These are phyloP conservation scores for Capromys pilorides DNA, from an alignment of 2,797 vertebrate genomes.

Conservation along the genomic window DNA sequence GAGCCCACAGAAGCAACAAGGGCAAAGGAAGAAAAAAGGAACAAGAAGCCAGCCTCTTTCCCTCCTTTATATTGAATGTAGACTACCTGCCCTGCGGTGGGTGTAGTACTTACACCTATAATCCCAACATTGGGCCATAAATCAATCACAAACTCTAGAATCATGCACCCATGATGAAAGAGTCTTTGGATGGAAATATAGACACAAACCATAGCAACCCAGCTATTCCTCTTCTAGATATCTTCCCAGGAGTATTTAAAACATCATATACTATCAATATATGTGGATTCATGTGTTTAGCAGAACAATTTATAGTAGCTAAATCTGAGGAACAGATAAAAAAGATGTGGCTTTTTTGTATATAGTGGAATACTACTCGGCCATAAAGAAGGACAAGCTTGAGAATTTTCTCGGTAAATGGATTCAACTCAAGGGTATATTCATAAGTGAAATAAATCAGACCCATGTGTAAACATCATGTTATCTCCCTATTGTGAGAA, in stretches of 20 bases:
- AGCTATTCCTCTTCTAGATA: not conserved
- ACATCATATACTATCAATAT: not conserved
- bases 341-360: not conserved
- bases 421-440: not conserved
- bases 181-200: too few species aligned
- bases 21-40: too few species aligned
- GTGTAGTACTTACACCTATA: too few species aligned
- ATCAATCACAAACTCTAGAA: too few species aligned
- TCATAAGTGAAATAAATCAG: not conserved
- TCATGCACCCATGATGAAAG: too few species aligned
- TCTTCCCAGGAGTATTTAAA: not conserved
- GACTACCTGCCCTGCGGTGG: too few species aligned
- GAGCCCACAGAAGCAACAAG: too few species aligned
- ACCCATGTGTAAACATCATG: not conserved
- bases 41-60: too few species aligned
- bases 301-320: not conserved
- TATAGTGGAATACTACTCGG: not conserved
- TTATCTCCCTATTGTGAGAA: not conserved
- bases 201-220: too few species aligned
- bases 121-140: too few species aligned
- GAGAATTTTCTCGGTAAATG: not conserved
- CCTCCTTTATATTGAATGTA: too few species aligned
- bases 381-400: not conserved
- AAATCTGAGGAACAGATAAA: not conserved
- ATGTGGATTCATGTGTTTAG: not conserved